Conservation (phyloP, 2,797 vertebrate species). For the Cirrhinus molitorella region DNA sequence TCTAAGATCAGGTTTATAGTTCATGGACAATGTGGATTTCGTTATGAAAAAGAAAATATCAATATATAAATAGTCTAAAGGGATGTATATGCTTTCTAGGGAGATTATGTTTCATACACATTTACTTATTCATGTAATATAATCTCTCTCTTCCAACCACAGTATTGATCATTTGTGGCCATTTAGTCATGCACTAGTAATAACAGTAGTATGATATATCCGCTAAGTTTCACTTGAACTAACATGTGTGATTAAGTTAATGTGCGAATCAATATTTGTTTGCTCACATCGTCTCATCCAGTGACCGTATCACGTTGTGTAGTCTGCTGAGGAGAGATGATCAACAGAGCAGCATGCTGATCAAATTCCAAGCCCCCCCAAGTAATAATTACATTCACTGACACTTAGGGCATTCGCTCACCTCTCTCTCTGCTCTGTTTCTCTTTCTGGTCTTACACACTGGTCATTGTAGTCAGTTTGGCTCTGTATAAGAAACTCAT, state of each 20-base stretch:
- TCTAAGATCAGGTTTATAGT: background rate
- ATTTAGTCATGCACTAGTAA: background rate
- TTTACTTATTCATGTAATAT: background rate
- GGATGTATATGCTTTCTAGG: background rate
- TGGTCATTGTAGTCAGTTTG: slow-evolving; percentile 5
- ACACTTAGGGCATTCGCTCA: slow-evolving; percentile 21
- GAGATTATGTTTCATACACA: background rate
- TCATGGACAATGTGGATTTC: background rate
- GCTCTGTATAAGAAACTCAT: slow-evolving; percentile 3
- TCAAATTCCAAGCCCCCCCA: slow-evolving; percentile 37
- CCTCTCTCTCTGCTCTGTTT: background rate
- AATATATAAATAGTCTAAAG: background rate
- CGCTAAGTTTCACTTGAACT: background rate
- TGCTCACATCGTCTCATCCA: background rate
- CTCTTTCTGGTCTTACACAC: background rate
- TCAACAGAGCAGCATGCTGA: slow-evolving; percentile 38
- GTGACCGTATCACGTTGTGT: slow-evolving; percentile 3
- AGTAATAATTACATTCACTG: slow-evolving; percentile 42
- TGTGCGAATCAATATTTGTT: background rate
- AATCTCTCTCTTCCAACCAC: background rate
- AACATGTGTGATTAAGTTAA: slow-evolving; percentile 2
- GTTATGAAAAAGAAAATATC: background rate
- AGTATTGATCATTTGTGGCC: background rate
- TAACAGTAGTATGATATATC: background rate
- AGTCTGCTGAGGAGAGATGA: slow-evolving; percentile 32